Evolutionary conservation across 1,140 invertebrate species (phyloP).

Genomic region (Leucophenga varia): DNA sequence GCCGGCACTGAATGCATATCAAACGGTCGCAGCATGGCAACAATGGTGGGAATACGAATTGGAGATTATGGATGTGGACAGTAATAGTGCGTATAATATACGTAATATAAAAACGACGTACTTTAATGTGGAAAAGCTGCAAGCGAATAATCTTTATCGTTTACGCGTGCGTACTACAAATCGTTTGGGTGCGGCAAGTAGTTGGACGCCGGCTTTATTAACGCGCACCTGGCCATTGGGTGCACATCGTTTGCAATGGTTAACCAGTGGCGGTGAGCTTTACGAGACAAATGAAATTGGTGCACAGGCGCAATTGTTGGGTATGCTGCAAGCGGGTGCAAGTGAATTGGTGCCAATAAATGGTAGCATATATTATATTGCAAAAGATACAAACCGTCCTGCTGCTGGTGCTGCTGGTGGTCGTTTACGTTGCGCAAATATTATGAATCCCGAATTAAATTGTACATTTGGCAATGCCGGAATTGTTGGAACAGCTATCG

Average conservation of each 20-base stretch:
- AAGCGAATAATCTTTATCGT: constrained; percentile 72
- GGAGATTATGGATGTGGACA: constrained; percentile 65
- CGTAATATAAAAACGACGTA: constrained; percentile 65
- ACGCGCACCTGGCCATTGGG: constrained; percentile 66
- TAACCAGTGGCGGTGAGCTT: constrained; percentile 68
- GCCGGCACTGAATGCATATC: constrained; percentile 76
- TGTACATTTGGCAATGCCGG: constrained; percentile 12
- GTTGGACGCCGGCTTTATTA: constrained; percentile 77
- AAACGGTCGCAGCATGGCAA: constrained; percentile 78
- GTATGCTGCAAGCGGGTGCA: constrained; percentile 2
- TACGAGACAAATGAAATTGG: constrained; percentile 72
- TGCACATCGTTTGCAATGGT: constrained; percentile 63
- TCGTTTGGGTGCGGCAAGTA: constrained; percentile 72
- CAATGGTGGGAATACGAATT: constrained; percentile 84
- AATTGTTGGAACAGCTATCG: constrained; percentile 57
- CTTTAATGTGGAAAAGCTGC: constrained; percentile 67
- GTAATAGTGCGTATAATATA: constrained; percentile 48
- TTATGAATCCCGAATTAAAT: constrained; percentile 25
- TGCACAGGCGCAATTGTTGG: constrained; percentile 59
- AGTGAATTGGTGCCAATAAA: constrained; percentile 32
- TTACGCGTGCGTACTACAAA: constrained; percentile 63
- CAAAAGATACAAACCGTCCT: no score
- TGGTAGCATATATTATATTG: constrained; percentile 36
- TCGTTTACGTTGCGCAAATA: constrained; percentile 29
- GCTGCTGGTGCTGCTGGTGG: constrained; percentile 17